A percentile compares a stretch with the other conserved stretches of the same genome.
Evolutionary conservation across 2,113 vertebrate genomes (phyloP).

Genomic region (Boulengeromyrus knoepffleri): DNA sequence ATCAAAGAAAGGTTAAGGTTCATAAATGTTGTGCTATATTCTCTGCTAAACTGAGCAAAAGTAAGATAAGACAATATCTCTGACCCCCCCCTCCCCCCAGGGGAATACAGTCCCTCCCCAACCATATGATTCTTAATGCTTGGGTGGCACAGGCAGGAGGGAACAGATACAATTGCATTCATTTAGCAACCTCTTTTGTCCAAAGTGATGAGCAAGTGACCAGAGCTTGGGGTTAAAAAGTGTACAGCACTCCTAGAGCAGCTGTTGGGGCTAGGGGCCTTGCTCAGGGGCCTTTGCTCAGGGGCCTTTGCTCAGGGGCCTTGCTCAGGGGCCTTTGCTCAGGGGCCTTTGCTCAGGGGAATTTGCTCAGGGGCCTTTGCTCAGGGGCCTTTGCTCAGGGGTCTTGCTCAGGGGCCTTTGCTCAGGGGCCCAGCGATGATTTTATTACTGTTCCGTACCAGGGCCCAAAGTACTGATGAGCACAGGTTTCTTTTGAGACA

Average conservation of each 20-base stretch:
- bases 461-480: neutral
- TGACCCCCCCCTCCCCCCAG: neutral
- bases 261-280: neutral
- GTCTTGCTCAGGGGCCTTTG: too few relatives aligned
- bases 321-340: too few relatives aligned
- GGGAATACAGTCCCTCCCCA: neutral
- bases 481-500: neutral
- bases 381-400: too few relatives aligned
- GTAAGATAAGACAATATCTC: neutral
- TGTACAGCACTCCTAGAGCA: neutral
- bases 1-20: neutral
- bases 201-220: neutral
- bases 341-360: too few relatives aligned
- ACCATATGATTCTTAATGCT: neutral
- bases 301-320: neutral
- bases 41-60: neutral
- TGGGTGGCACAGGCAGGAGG: neutral
- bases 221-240: neutral
- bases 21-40: neutral
- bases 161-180: neutral
- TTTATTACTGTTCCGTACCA: neutral
- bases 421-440: neutral
- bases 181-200: neutral
- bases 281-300: neutral
- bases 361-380: too few relatives aligned